Conservation (phyloP, 2,797 vertebrate genomes). For the Psittacula echo region DNA sequence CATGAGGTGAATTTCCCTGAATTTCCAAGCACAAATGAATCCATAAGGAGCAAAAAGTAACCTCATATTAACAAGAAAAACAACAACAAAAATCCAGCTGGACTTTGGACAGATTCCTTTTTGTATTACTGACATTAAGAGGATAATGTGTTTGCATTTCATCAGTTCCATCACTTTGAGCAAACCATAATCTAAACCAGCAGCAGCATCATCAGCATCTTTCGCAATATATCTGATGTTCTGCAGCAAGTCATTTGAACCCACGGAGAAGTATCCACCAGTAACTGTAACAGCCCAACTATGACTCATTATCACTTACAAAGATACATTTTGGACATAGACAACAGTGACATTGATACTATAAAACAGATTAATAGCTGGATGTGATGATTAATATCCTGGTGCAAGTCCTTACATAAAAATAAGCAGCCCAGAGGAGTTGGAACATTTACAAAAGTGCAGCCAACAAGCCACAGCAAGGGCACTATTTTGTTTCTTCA, state of each 20-base stretch:
- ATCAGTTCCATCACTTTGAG: background rate
- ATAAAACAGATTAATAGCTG: background rate
- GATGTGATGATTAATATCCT: background rate
- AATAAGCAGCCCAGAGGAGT: background rate
- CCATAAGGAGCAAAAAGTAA: background rate
- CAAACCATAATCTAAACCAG: background rate
- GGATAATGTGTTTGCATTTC: background rate
- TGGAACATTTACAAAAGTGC: background rate
- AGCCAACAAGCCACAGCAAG: background rate
- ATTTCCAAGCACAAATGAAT: background rate
- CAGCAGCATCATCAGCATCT: background rate
- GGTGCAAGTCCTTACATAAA: background rate
- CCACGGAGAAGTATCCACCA: background rate
- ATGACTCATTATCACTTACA: background rate
- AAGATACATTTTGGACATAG: background rate
- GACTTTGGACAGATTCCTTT: background rate
- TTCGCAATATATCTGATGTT: background rate
- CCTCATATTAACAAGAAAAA: background rate
- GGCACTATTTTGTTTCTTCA: background rate
- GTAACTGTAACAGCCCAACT: background rate
- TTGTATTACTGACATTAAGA: background rate
- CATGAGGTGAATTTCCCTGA: background rate
- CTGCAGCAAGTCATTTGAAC: background rate
- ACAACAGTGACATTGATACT: background rate
- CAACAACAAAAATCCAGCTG: background rate